These are phyloP conservation scores for Dynastes maya DNA, from an alignment of 2,888 invertebrate genomes.

Conservation along the genomic window DNA sequence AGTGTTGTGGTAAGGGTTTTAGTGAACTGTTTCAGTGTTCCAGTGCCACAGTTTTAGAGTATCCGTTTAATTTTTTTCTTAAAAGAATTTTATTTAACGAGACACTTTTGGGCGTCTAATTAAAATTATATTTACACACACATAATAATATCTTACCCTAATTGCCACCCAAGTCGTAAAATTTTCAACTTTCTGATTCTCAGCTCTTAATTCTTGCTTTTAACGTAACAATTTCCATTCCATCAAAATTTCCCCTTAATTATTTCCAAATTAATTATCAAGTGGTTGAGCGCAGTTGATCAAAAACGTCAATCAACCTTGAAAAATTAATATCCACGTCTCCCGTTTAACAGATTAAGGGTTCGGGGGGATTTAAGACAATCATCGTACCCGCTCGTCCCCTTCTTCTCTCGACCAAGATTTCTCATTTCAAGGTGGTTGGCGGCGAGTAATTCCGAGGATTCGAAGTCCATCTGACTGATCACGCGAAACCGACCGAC, in stretches of 20 bases:
- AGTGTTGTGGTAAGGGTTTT: too few relatives aligned
- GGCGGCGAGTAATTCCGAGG: slow-evolving; percentile 32
- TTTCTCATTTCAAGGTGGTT: slow-evolving; percentile 40
- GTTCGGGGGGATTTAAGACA: neutral
- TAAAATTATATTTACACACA: too few relatives aligned
- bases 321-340: slow-evolving; percentile 34
- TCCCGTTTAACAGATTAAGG: slow-evolving; percentile 20
- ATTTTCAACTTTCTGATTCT: neutral
- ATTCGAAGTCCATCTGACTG: slow-evolving; percentile 35
- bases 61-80: too few relatives aligned
- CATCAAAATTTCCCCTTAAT: slow-evolving; percentile 4
- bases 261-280: slow-evolving; percentile 11
- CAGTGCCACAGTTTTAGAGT: too few relatives aligned
- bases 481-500: slow-evolving; percentile 24
- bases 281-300: neutral
- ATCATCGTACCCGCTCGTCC: neutral
- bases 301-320: slow-evolving; percentile 17
- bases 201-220: neutral
- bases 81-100: too few relatives aligned
- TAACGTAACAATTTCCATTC: neutral
- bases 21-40: too few relatives aligned
- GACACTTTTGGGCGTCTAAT: too few relatives aligned
- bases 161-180: neutral
- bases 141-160: too few relatives aligned
- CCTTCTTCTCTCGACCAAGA: slow-evolving; percentile 21